Percentiles rank a stretch among this genome's conserved stretches.
phyloP scores from a whole-genome alignment of 1,140 invertebrate genomes.

The Aphis craccivora region DNA sequence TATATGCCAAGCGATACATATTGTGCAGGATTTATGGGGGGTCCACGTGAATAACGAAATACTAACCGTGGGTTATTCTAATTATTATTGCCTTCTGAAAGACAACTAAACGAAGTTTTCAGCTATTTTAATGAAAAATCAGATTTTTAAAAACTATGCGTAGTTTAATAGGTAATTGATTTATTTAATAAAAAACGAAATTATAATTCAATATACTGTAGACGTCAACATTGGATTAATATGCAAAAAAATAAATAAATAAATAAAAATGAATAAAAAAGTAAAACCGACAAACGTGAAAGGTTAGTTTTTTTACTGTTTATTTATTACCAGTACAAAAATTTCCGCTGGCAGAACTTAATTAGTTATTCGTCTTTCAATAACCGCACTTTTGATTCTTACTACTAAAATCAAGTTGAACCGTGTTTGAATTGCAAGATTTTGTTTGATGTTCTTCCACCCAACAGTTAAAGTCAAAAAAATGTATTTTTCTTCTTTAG shows the following conservation, averaged over 20 bases:
- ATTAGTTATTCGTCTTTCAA: background rate
- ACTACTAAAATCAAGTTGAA: background rate
- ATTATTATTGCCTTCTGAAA: background rate
- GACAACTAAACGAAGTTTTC: background rate
- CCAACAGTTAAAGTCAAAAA: background rate
- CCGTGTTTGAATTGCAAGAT: background rate
- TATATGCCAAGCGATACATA: background rate
- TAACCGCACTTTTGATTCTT: background rate
- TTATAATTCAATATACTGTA: background rate
- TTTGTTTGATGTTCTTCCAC: background rate
- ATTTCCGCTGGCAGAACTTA: background rate
- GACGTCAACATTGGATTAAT: background rate
- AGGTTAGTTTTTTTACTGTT: background rate
- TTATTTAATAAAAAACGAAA: background rate
- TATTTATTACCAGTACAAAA: background rate
- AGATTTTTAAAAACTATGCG: background rate
- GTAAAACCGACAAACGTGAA: background rate
- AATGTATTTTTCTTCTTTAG: background rate
- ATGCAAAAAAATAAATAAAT: too few relatives aligned
- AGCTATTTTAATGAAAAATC: background rate
- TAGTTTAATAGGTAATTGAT: background rate
- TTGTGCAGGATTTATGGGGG: background rate
- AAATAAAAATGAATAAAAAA: background rate
- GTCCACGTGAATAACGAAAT: constrained; percentile 1
- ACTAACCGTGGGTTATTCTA: too few relatives aligned